Evolutionary conservation across 2,113 vertebrate genomes (phyloP), one percentile per base, ranked within the genome.

Genomic region (Heterotilapia buettikoferi): DNA sequence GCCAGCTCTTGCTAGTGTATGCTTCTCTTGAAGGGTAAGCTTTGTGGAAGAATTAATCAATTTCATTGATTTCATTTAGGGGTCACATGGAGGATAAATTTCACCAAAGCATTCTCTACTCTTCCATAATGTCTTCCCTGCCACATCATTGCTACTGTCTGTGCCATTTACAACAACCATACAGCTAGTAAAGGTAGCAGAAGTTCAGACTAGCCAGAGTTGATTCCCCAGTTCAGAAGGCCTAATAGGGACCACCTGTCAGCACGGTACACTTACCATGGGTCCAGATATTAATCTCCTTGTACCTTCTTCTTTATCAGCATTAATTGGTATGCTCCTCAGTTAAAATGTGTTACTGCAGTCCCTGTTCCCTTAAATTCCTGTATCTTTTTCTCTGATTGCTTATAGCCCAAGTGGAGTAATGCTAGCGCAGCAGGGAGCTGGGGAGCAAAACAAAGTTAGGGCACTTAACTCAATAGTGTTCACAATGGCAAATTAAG

Each of bases 401-500:
- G 71, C 89, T 90, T 84, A 80, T 80, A 59, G 82, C 50, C 88
- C 18, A 21, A 86, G 63, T 66, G 73, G 80, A 76, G 85, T 89
- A 87, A 86, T 89, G 93, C 90, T 52, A 90, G 71, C 90, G 5
- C 93, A 93, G 92, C 93, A 93, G 92, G 92, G 92, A 88, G 86
- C 79, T 79, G 40, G 88, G 84, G 87, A 93, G 80, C 84, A 93
- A 91, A 94, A 93, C 91, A 95, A 94, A 94, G 88, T 88, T 89
- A 31, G 78, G 82, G 82, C 88, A 89, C 87, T 93, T 94, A 89
- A 91, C 90, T 92, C 91, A 83, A 88, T 94, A 87, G 90, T 87
- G 88, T 92, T 92, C 92, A 92, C 91, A 92, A 89, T 90, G 92
- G 93, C 84, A 94, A 94, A 93, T 94, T 94, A 92, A 88, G 90